Evolutionary conservation across 2,888 invertebrate genomes (phyloP).

Genomic region (Pristionchus maxplancki): DNA sequence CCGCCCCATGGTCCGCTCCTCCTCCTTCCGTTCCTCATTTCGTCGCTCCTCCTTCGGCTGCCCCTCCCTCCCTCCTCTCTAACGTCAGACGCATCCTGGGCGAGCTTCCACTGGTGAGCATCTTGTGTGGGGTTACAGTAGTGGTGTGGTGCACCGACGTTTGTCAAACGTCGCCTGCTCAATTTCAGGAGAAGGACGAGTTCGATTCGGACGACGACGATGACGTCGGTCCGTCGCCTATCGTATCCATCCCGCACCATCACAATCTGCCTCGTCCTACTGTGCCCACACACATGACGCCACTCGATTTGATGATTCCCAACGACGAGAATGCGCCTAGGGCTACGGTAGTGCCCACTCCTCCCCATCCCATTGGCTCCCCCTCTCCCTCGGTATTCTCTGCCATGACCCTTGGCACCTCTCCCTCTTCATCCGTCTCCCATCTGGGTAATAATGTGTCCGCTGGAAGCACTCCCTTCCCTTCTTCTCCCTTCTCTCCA

Average conservation of each 20-base stretch:
- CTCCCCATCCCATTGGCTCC: too few relatives aligned
- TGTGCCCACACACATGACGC: neutral
- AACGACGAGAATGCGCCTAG: neutral
- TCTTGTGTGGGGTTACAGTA: neutral
- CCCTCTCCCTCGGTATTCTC: too few relatives aligned
- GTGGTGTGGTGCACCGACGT: neutral
- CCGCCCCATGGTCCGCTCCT: too few relatives aligned
- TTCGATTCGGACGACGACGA: conserved; percentile 5
- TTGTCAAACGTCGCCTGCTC: neutral
- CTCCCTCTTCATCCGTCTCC: too few relatives aligned
- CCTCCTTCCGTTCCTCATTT: too few relatives aligned
- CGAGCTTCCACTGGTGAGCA: conserved; percentile 7
- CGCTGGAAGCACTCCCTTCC: too few relatives aligned
- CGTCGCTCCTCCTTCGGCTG: too few relatives aligned
- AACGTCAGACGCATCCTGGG: neutral
- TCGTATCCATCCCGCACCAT: neutral
- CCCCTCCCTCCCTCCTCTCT: too few relatives aligned
- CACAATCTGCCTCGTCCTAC: neutral
- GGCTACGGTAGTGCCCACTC: too few relatives aligned
- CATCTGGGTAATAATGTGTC: too few relatives aligned
- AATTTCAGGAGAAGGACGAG: conserved; percentile 14
- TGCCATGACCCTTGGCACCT: too few relatives aligned
- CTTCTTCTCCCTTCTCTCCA: too few relatives aligned
- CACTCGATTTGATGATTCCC: neutral
- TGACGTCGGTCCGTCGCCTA: neutral